These are phyloP conservation scores for Melanotaenia maccullochi DNA, from an alignment of 2,797 vertebrate genomes.

Conservation along the genomic window DNA sequence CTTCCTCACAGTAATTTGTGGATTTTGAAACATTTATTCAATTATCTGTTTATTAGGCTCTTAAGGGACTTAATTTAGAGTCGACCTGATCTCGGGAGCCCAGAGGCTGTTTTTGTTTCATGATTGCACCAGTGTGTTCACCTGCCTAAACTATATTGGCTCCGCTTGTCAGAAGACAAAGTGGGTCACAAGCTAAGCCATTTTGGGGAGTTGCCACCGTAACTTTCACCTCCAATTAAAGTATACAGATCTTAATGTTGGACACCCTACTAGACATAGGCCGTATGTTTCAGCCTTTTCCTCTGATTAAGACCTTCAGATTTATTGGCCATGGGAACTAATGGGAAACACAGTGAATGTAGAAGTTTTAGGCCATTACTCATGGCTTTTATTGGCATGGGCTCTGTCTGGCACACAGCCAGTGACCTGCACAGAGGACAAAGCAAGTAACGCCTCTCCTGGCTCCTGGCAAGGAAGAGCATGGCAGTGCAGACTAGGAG, in stretches of 20 bases:
- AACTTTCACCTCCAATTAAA: constrained; percentile 73
- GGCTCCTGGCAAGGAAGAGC: constrained; percentile 67
- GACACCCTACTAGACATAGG: constrained; percentile 64
- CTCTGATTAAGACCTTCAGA: constrained; percentile 77
- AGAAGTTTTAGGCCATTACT: constrained; percentile 80
- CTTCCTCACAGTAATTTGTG: constrained; percentile 20
- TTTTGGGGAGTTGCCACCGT: constrained; percentile 46
- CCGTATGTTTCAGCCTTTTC: constrained; percentile 67
- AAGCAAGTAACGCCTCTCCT: constrained; percentile 77
- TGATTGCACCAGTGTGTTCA: constrained; percentile 47
- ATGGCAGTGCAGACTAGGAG: constrained; percentile 46
- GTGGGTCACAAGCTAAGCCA: constrained; percentile 45
- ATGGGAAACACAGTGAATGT: constrained; percentile 79
- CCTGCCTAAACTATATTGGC: constrained; percentile 52
- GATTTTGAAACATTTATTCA: constrained; percentile 48
- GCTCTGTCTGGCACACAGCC: constrained; percentile 71
- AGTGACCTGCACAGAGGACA: constrained; percentile 81
- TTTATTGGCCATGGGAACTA: constrained; percentile 78
- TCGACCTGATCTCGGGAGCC: constrained; percentile 32
- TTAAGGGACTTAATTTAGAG: constrained; percentile 44
- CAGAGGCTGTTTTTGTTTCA: constrained; percentile 42
- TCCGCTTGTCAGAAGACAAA: constrained; percentile 64
- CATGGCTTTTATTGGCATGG: constrained; percentile 79
- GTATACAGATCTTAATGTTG: constrained; percentile 54
- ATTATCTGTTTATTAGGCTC: constrained; percentile 49